These are phyloP conservation scores for Thereva unica DNA, from an alignment of 2,888 invertebrate species.

Conservation along the genomic window DNA sequence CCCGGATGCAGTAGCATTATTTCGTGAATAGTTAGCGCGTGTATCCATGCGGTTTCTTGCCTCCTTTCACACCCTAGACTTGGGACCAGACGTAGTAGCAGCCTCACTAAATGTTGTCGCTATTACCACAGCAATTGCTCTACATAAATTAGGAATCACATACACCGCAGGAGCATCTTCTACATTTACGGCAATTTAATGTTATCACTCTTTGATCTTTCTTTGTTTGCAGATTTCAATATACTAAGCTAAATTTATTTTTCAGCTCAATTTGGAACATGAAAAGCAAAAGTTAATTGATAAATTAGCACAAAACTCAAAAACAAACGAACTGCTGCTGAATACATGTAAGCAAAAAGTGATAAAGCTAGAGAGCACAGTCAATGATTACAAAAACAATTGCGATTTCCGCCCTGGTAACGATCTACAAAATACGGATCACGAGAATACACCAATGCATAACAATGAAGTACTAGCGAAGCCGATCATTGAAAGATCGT, in stretches of 20 bases:
- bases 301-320: constrained; percentile 46
- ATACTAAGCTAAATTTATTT: neutral
- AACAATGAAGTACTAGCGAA: constrained; percentile 15
- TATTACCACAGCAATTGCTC: neutral
- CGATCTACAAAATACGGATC: constrained; percentile 5
- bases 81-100: too few relatives aligned
- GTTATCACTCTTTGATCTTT: too few relatives aligned
- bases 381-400: constrained; percentile 43
- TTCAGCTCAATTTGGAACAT: constrained; percentile 16
- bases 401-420: constrained; percentile 43
- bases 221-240: too few relatives aligned
- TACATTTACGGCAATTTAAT: too few relatives aligned
- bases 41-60: too few relatives aligned
- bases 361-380: constrained; percentile 38
- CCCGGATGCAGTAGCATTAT: too few relatives aligned
- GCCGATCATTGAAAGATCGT: constrained; percentile 50
- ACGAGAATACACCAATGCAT: constrained; percentile 3
- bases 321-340: neutral
- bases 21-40: too few relatives aligned
- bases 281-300: constrained; percentile 50
- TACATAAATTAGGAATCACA: too few relatives aligned
- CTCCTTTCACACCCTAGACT: too few relatives aligned
- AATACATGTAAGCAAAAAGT: constrained; percentile 17
- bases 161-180: too few relatives aligned
- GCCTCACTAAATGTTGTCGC: neutral